A percentile compares a stretch with the other conserved stretches of the same genome.
Conservation (phyloP, 1,140 invertebrate species). For the Drosophila malerkotliana region DNA sequence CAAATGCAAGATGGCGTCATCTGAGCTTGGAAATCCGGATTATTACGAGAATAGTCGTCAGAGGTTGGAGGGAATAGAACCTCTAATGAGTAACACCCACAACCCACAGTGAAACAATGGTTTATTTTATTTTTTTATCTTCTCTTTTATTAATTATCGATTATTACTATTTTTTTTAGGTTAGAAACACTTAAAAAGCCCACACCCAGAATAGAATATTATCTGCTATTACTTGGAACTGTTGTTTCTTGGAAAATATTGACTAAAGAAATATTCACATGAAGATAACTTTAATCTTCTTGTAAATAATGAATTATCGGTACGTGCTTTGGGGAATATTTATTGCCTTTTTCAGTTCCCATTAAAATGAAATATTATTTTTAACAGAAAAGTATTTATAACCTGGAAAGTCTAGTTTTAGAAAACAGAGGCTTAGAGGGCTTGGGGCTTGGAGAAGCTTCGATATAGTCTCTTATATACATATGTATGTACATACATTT, state of each 20-base stretch:
- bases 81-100: constrained; percentile 58
- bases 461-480: not conserved
- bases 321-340: not conserved
- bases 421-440: not conserved
- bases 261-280: not conserved
- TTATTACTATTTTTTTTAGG: not conserved
- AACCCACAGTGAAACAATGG: not conserved
- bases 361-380: not conserved
- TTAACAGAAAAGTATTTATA: not conserved
- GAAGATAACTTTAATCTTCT: not conserved
- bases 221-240: not conserved
- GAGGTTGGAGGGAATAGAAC: constrained; percentile 13
- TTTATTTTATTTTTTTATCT: not conserved
- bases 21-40: constrained; percentile 32
- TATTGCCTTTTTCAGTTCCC: not conserved
- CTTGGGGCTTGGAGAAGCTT: not conserved
- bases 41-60: constrained; percentile 1
- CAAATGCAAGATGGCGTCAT: constrained; percentile 71
- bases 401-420: not conserved
- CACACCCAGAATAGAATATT: not conserved
- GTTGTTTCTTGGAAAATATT: not conserved
- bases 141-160: not conserved
- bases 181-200: not conserved
- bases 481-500: no score
- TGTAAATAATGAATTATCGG: constrained; percentile 4